These are phyloP conservation scores for Phrynocephalus forsythii DNA, from an alignment of 2,797 vertebrate genomes.

Conservation along the genomic window DNA sequence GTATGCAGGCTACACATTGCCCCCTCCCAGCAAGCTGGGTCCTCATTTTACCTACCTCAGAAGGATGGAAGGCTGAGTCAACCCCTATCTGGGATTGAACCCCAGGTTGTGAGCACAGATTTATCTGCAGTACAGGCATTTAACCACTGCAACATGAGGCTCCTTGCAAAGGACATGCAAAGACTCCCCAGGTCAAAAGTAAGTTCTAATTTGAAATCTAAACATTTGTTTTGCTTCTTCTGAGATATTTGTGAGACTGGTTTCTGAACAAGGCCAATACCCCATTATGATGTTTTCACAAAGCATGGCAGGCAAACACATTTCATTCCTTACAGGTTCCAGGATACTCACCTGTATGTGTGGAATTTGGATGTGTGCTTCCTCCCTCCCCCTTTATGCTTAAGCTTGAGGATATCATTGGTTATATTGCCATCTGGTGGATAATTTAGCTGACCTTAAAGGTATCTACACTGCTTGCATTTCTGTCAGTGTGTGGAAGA, in stretches of 20 bases:
- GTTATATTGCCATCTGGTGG: slow-evolving; percentile 41
- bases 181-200: neutral
- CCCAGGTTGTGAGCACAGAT: no score
- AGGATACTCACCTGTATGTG: neutral
- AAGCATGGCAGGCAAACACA: neutral
- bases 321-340: neutral
- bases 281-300: neutral
- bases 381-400: neutral
- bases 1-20: no score
- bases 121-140: no score
- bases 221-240: neutral
- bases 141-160: no score
- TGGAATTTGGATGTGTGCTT: neutral
- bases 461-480: neutral
- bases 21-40: no score
- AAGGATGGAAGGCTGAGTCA: no score
- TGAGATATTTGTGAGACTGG: neutral
- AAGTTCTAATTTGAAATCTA: neutral
- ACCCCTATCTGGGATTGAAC: no score
- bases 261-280: neutral
- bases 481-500: neutral
- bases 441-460: neutral
- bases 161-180: no score
- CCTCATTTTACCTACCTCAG: no score
- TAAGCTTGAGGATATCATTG: neutral